phyloP scores from a whole-genome alignment of 1,140 invertebrate species.

The Diabrotica virgifera region DNA sequence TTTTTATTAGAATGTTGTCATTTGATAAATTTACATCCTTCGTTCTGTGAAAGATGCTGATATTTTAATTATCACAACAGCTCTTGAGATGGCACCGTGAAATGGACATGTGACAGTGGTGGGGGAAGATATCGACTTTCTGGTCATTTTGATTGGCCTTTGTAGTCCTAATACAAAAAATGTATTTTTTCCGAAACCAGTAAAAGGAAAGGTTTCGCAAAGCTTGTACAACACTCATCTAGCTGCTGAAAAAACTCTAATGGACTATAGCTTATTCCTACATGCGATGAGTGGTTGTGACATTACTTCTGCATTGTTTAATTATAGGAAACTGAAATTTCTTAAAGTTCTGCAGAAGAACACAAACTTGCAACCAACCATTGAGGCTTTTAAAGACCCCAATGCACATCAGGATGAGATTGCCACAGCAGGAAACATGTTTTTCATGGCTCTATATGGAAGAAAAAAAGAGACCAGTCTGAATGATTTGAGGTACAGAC shows the following conservation, averaged over 20 bases:
- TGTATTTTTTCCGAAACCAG: too few relatives aligned
- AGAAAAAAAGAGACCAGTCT: too few relatives aligned
- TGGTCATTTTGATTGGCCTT: slow-evolving; percentile 14
- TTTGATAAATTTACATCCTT: too few relatives aligned
- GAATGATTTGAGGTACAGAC: too few relatives aligned
- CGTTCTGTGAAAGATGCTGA: slow-evolving; percentile 13
- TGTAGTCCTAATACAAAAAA: slow-evolving; percentile 10
- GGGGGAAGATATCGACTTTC: slow-evolving; percentile 9
- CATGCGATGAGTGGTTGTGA: slow-evolving; percentile 14
- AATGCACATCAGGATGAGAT: too few relatives aligned
- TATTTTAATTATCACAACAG: slow-evolving; percentile 8
- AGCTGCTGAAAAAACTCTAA: slow-evolving; percentile 11
- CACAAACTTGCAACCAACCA: slow-evolving; percentile 8
- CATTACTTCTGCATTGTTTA: slow-evolving; percentile 16
- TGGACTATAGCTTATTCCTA: slow-evolving; percentile 12
- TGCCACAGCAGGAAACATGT: too few relatives aligned
- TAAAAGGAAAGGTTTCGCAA: not conserved
- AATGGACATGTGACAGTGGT: slow-evolving; percentile 16
- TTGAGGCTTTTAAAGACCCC: slow-evolving; percentile 13
- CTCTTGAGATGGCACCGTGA: not conserved
- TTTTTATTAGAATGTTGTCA: too few relatives aligned
- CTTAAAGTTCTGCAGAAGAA: slow-evolving; percentile 15
- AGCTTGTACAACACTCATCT: slow-evolving; percentile 14
- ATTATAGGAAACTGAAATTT: slow-evolving; percentile 10
- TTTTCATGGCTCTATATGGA: too few relatives aligned